Conservation (phyloP, 2,888 invertebrate species). For the Alentia gelatinosa region DNA sequence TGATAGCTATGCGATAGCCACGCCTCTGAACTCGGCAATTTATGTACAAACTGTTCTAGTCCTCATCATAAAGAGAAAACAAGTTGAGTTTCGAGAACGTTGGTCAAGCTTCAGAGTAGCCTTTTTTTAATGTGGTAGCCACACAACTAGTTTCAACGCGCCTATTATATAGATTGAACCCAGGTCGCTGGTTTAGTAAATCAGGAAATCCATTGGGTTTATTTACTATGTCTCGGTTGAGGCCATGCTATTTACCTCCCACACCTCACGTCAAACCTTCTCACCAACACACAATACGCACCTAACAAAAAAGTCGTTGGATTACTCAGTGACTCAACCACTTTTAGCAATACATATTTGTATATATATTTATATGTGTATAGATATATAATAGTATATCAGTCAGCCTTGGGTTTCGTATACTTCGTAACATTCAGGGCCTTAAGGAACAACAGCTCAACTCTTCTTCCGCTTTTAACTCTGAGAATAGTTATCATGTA, state of each 20-base stretch:
- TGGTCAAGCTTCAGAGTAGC: not conserved
- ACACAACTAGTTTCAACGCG: not conserved
- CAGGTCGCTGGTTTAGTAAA: not conserved
- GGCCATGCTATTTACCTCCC: not conserved
- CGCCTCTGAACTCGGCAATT: not conserved
- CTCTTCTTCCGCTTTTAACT: not conserved
- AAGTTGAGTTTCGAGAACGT: not conserved
- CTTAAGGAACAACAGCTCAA: conserved; percentile 9
- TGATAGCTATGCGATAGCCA: not conserved
- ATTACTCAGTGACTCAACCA: conserved; percentile 30
- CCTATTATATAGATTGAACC: not conserved
- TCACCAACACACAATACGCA: conserved; percentile 12
- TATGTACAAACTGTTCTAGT: conserved; percentile 15
- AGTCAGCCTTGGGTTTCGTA: not conserved
- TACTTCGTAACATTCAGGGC: conserved; percentile 2
- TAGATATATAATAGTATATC: conserved; percentile 15
- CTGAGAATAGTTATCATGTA: not conserved
- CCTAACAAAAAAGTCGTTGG: conserved; percentile 24
- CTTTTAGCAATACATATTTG: not conserved
- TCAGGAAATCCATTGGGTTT: not conserved
- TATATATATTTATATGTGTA: conserved; percentile 10
- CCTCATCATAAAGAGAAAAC: not conserved
- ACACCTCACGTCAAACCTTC: conserved; percentile 30
- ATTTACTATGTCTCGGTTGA: not conserved
- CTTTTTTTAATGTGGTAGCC: not conserved